A percentile compares a stretch with the other conserved stretches of the same genome.
phyloP scores from a whole-genome alignment of 2,888 invertebrate species.

The Leptopterna dolabrata region DNA sequence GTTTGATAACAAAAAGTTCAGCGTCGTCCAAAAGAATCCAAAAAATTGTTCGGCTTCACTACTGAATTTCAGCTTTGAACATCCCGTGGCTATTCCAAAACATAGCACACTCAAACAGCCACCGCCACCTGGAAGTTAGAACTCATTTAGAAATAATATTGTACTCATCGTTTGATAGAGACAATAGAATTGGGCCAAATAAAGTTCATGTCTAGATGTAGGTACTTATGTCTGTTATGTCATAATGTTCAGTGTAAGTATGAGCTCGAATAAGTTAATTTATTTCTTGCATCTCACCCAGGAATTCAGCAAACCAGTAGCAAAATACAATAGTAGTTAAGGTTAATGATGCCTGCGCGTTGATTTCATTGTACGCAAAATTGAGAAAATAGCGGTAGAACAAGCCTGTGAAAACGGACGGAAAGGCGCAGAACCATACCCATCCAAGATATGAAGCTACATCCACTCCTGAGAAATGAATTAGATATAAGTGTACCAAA shows the following conservation, averaged over 20 bases:
- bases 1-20: neutral
- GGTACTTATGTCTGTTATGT: too few species aligned
- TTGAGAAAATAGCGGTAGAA: slow-evolving; percentile 18
- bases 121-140: slow-evolving; percentile 6
- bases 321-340: neutral
- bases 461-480: neutral
- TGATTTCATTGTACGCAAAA: slow-evolving; percentile 19
- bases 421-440: neutral
- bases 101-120: slow-evolving; percentile 8
- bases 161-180: neutral
- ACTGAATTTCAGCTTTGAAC: slow-evolving; percentile 34
- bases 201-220: too few species aligned
- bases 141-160: neutral
- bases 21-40: slow-evolving; percentile 9
- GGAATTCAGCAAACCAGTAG: slow-evolving; percentile 15
- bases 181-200: too few species aligned
- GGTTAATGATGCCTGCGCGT: neutral
- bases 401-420: neutral
- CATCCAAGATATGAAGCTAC: slow-evolving; percentile 4
- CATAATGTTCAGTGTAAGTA: too few species aligned
- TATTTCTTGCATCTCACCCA: slow-evolving; percentile 19
- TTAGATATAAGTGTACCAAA: neutral
- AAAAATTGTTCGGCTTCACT: slow-evolving; percentile 35
- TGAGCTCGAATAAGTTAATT: too few species aligned
- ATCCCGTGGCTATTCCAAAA: slow-evolving; percentile 29